Conservation (phyloP, 2,113 vertebrate genomes). For the Pachypanchax playfairii region DNA sequence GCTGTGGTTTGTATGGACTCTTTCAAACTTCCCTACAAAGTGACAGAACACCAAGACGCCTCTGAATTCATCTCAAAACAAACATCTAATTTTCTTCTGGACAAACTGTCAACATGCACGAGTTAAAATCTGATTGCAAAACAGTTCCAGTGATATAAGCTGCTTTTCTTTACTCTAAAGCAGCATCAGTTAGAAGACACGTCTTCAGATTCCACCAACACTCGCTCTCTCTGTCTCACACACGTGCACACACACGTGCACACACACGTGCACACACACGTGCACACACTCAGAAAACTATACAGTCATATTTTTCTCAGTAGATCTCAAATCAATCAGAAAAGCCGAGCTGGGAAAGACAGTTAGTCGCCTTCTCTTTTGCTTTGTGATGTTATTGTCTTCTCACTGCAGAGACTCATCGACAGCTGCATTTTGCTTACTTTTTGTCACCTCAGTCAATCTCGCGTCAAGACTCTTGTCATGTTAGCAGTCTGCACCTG, state of each 20-base stretch:
- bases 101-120: neutral
- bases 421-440: constrained; percentile 63
- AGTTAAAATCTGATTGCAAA: neutral
- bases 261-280: neutral
- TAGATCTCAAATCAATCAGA: constrained; percentile 10
- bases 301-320: neutral
- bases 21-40: constrained; percentile 29
- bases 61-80: constrained; percentile 2
- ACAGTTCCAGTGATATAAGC: neutral
- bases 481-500: constrained; percentile 52
- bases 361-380: constrained; percentile 47
- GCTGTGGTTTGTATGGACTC: constrained; percentile 38
- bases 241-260: constrained; percentile 4
- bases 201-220: no score
- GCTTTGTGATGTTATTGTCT: constrained; percentile 71
- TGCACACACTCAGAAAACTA: neutral
- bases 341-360: constrained; percentile 18
- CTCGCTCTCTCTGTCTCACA: constrained; percentile 5
- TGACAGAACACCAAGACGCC: constrained; percentile 19
- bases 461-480: constrained; percentile 54
- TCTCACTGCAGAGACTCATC: constrained; percentile 66
- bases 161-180: constrained; percentile 5
- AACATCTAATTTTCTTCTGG: constrained; percentile 8
- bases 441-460: constrained; percentile 68
- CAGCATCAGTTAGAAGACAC: constrained; percentile 12